Conservation (phyloP, 2,797 vertebrate species). For the Acrocephalus scirpaceus region DNA sequence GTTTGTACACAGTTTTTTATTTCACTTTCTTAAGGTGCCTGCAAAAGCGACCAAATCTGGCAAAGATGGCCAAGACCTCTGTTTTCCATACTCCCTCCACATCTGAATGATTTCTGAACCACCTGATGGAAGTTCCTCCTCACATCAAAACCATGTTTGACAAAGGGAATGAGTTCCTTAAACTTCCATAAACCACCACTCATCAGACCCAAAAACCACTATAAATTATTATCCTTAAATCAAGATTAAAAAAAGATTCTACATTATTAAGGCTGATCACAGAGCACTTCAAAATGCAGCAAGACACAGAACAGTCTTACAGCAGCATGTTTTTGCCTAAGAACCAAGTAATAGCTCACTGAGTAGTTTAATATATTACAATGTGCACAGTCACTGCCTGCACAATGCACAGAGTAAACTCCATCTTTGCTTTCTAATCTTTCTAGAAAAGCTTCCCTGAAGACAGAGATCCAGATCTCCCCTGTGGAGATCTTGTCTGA, state of each 20-base stretch:
- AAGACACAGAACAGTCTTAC: neutral
- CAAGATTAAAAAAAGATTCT: neutral
- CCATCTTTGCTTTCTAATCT: neutral
- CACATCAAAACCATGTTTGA: neutral
- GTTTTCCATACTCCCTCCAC: neutral
- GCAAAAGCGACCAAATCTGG: neutral
- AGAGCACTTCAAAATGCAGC: neutral
- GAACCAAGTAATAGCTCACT: neutral
- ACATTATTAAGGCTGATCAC: neutral
- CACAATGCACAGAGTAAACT: neutral
- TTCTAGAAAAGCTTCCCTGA: conserved; percentile 20
- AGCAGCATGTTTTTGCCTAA: neutral
- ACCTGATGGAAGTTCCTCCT: neutral
- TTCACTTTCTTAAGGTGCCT: neutral
- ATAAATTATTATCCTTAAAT: neutral
- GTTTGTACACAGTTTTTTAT: neutral
- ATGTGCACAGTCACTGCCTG: neutral
- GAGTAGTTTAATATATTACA: neutral
- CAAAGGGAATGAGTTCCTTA: neutral
- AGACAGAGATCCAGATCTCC: neutral
- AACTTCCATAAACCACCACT: neutral
- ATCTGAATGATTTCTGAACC: neutral
- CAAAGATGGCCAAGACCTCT: neutral
- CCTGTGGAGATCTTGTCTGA: neutral
- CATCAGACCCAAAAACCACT: neutral